Conservation (phyloP, 2,888 invertebrate species). For the Congeria kusceri region DNA sequence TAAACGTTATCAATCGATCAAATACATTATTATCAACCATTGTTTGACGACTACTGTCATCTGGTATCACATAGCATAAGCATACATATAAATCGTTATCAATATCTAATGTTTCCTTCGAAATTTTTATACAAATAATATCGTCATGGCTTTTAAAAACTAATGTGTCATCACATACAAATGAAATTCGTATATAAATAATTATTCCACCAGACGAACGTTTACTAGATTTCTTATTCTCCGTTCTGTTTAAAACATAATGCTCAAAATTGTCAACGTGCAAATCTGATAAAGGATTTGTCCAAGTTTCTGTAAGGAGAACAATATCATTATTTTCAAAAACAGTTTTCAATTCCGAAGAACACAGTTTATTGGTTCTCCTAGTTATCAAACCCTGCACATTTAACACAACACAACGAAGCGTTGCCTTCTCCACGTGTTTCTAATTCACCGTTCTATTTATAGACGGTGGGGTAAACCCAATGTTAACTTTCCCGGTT, state of each 20-base stretch:
- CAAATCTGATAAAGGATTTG: constrained; percentile 11
- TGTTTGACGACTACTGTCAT: constrained; percentile 26
- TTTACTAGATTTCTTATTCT: constrained; percentile 22
- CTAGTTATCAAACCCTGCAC: constrained; percentile 24
- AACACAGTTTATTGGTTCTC: constrained; percentile 23
- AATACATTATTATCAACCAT: constrained; percentile 20
- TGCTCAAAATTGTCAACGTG: constrained; percentile 20
- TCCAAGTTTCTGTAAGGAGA: constrained; percentile 41
- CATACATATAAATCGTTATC: constrained; percentile 28
- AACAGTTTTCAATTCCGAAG: constrained; percentile 23
- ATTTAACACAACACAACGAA: constrained; percentile 20
- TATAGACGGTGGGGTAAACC: background rate
- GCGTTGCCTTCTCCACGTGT: constrained; percentile 5
- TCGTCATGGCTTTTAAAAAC: background rate
- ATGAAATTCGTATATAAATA: constrained; percentile 17
- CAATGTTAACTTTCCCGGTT: background rate
- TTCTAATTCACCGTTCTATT: constrained; percentile 6
- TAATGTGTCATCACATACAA: constrained; percentile 18
- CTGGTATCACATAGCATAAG: constrained; percentile 34
- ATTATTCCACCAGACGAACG: constrained; percentile 21
- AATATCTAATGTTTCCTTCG: background rate
- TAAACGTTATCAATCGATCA: constrained; percentile 20
- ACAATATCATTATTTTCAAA: constrained; percentile 31
- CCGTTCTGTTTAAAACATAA: constrained; percentile 19
- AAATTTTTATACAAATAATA: no score